A percentile compares a stretch with the other conserved stretches of the same genome.
These are phyloP conservation scores for Aspidapion aeneum DNA, from an alignment of 2,888 invertebrate genomes.

Conservation along the genomic window DNA sequence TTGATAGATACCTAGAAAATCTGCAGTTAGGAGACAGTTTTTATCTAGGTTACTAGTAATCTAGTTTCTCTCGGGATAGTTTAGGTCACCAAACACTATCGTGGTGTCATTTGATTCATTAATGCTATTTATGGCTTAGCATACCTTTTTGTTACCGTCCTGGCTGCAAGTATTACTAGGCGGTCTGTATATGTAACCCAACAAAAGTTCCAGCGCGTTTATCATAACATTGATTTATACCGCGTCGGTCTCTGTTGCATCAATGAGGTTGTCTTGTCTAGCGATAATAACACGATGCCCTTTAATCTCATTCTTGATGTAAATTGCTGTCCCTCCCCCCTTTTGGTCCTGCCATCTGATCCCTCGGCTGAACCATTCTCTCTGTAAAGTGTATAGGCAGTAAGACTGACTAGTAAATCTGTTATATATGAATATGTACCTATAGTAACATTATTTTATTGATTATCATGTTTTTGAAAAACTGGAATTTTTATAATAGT, in stretches of 20 bases:
- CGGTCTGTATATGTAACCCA: background rate
- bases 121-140: too few relatives aligned
- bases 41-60: too few relatives aligned
- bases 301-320: background rate
- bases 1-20: too few relatives aligned
- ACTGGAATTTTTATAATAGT: too few relatives aligned
- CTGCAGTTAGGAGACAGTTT: too few relatives aligned
- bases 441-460: too few relatives aligned
- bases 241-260: background rate
- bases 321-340: background rate
- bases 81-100: too few relatives aligned
- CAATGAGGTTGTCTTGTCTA: background rate
- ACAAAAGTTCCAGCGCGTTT: background rate
- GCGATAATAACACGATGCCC: background rate
- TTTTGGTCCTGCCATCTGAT: background rate
- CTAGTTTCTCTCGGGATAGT: too few relatives aligned
- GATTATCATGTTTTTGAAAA: too few relatives aligned
- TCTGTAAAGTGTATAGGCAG: background rate
- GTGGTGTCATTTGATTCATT: too few relatives aligned
- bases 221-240: background rate
- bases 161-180: background rate
- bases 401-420: background rate
- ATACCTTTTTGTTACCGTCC: too few relatives aligned
- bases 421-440: background rate
- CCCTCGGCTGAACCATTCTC: background rate